A percentile compares a stretch with the other conserved stretches of the same genome.
phyloP scores from a whole-genome alignment of 2,888 invertebrate species.

The Apodemia mormo region DNA sequence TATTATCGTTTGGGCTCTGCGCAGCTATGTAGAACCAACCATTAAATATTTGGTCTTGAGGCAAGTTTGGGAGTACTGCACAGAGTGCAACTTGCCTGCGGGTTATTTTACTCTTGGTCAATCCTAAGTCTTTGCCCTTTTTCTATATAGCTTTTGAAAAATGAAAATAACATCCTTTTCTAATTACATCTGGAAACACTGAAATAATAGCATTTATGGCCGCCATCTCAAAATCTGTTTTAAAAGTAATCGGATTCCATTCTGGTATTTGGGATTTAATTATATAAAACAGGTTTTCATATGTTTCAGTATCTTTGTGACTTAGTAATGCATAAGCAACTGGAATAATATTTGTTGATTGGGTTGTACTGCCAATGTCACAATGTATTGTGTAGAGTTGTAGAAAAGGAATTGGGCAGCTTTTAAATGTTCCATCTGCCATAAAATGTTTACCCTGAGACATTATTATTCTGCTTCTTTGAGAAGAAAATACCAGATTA shows the following conservation, averaged over 20 bases:
- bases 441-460: no score
- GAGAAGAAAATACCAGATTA: no score
- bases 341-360: neutral
- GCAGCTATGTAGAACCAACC: conserved; percentile 25
- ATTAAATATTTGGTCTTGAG: neutral
- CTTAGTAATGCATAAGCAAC: neutral
- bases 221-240: conserved; percentile 14
- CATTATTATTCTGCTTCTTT: no score
- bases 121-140: neutral
- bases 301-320: neutral
- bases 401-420: no score
- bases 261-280: neutral
- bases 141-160: neutral
- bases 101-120: neutral
- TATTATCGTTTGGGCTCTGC: conserved; percentile 28
- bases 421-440: no score
- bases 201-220: neutral
- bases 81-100: neutral
- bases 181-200: conserved; percentile 10
- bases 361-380: no score
- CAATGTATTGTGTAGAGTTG: no score
- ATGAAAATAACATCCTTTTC: conserved; percentile 10
- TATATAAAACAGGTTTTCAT: neutral
- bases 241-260: conserved; percentile 2
- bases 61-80: neutral